Percentiles rank a stretch among this genome's conserved stretches.
Conservation (phyloP, 2,797 vertebrate genomes). For the Phrynocephalus vlangalii region DNA sequence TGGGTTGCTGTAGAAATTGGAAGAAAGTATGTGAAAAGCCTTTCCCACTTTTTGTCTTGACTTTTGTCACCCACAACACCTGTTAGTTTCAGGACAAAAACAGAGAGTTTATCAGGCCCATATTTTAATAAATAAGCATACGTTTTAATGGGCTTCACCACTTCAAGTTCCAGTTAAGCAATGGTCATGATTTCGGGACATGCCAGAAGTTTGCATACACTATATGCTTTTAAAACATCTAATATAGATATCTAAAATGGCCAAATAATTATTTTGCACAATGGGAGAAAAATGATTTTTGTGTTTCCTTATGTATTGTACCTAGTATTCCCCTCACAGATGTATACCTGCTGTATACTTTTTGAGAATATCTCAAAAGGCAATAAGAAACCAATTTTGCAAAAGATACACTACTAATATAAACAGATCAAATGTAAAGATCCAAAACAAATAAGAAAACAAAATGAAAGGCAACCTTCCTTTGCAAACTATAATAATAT, state of each 20-base stretch:
- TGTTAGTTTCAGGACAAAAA: conserved; percentile 59
- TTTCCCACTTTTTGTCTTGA: conserved; percentile 70
- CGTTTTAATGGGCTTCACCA: conserved; percentile 17
- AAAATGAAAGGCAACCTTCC: background rate
- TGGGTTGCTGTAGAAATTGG: conserved; percentile 72
- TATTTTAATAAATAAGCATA: conserved; percentile 30
- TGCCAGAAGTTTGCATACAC: background rate
- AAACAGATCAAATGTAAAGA: background rate
- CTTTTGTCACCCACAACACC: conserved; percentile 67
- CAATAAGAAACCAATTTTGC: background rate
- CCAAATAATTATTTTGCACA: conserved; percentile 20
- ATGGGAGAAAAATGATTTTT: background rate
- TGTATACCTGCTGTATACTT: background rate
- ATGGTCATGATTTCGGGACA: conserved; percentile 28
- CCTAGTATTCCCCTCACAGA: background rate
- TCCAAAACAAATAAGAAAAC: background rate
- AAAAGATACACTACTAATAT: background rate
- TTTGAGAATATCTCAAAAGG: background rate
- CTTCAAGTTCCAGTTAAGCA: conserved; percentile 29
- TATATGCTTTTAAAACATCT: background rate
- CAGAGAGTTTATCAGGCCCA: conserved; percentile 45
- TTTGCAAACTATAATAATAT: background rate
- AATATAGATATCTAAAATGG: background rate
- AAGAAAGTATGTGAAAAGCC: conserved; percentile 58
- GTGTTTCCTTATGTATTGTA: background rate